Evolutionary conservation across 2,797 vertebrate genomes (phyloP).

Genomic region (Stomatorhinus walkeri): DNA sequence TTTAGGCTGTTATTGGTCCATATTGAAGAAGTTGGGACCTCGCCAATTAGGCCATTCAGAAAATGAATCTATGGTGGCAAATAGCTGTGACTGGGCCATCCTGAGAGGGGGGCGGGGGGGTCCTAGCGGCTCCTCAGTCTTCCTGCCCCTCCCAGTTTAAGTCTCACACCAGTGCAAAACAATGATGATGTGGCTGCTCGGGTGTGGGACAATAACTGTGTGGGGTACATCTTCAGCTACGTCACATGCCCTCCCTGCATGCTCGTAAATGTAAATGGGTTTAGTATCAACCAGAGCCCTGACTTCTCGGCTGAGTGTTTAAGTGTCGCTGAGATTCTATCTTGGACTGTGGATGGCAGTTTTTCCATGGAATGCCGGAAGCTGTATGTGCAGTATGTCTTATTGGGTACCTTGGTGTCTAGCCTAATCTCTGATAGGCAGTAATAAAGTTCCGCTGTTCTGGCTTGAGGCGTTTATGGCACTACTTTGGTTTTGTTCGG

Average conservation of each 20-base stretch:
- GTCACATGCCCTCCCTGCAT: neutral
- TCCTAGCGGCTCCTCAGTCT: neutral
- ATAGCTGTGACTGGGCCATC: too few relatives aligned
- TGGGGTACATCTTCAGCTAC: constrained; percentile 42
- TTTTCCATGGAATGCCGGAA: neutral
- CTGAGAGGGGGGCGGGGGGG: neutral
- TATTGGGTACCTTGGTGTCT: neutral
- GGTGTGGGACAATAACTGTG: constrained; percentile 75
- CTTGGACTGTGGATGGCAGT: neutral
- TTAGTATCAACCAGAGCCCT: neutral
- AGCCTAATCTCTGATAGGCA: neutral
- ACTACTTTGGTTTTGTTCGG: neutral
- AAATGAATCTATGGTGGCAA: neutral
- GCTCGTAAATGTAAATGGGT: neutral
- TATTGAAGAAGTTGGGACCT: neutral
- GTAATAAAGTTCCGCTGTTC: neutral
- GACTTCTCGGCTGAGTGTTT: neutral
- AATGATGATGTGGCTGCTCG: constrained; percentile 70
- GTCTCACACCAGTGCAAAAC: constrained; percentile 82
- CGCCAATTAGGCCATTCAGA: neutral
- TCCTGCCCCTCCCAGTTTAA: constrained; percentile 65
- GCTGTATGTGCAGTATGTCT: neutral
- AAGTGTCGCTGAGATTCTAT: neutral
- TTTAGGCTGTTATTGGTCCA: neutral
- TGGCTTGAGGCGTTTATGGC: neutral